Evolutionary conservation across 2,888 invertebrate species (phyloP).

Genomic region (Fragum fragum): DNA sequence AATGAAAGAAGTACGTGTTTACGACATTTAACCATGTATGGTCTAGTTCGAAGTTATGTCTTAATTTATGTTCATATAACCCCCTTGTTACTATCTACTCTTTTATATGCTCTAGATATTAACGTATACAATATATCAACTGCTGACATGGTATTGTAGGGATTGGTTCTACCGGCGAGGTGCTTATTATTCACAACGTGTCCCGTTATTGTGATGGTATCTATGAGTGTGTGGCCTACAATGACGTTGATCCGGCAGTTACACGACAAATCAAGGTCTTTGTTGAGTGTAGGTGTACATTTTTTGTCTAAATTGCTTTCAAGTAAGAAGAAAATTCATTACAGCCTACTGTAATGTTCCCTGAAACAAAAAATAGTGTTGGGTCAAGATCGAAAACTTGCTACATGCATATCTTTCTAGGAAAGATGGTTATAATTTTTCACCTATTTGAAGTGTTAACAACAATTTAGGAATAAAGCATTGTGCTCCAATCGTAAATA

Average conservation of each 20-base stretch:
- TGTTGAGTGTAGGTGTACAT: conserved; percentile 94
- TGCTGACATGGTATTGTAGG: conserved; percentile 14
- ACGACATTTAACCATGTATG: too few relatives aligned
- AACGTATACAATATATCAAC: background rate
- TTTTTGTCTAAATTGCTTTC: too few relatives aligned
- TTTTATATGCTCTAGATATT: background rate
- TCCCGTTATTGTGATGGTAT: conserved; percentile 96
- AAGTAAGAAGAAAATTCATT: too few relatives aligned
- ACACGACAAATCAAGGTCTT: conserved; percentile 95
- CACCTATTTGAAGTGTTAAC: too few relatives aligned
- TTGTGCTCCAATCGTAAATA: too few relatives aligned
- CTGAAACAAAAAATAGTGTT: too few relatives aligned
- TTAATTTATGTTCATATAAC: background rate
- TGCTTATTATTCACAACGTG: conserved; percentile 92
- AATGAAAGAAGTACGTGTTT: too few relatives aligned
- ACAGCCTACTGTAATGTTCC: too few relatives aligned
- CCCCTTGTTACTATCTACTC: background rate
- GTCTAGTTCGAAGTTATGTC: background rate
- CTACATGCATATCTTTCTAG: too few relatives aligned
- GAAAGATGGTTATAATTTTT: too few relatives aligned
- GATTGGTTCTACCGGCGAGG: conserved; percentile 88
- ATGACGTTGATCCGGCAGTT: conserved; percentile 96
- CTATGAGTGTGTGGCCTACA: conserved; percentile 96
- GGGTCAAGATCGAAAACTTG: too few relatives aligned
- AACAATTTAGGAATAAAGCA: too few relatives aligned